Evolutionary conservation across 2,888 invertebrate species (phyloP), one percentile per base, ranked within the genome.

Genomic region (Phragmatobia fuliginosa): DNA sequence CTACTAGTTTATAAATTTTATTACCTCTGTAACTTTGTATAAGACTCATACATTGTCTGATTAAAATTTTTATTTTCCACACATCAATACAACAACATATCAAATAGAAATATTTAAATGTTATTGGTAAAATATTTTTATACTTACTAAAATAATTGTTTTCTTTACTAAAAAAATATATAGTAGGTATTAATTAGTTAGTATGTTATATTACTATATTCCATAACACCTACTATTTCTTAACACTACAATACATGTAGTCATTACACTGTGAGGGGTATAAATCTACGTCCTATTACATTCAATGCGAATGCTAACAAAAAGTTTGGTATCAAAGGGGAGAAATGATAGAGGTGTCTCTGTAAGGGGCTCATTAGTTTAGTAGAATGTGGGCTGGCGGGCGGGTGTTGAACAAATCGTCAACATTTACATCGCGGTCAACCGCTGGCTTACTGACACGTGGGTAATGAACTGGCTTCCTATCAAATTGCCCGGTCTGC

Each of bases 341-440:
- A 83, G 76, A 80, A 85, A 87, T 84, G 79, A 83, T 81, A 76
- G 75, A 69, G 72, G 76, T 87, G 82, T 83, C 75, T 80, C 75
- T 83, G 80, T 83, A 78, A 83, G 78, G 79, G 84, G 81, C 80
- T 86, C 87, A 89, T 89, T 89, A 89, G 85, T 83, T 85, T 81
- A 83, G 83, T 84, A 75, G 81, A 72, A 74, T 79, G 81, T 66
- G 80, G 77, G 73, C 74, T 73, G 75, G 61, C 68, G 61, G 75
- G 66, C 74, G 86, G 77, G 80, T 77, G 75, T 67, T 72, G 80
- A 82, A 89, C 87, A 89, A 89, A 89, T 89, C 81, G 88, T 73
- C 82, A 80, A 85, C 86, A 88, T 88, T 88, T 87, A 85, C 88
- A 85, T 82, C 75, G 85, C 80, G 86, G 87, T 83, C 83, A 76